Evolutionary conservation across 2,113 vertebrate species (phyloP), one percentile per base, ranked within the genome.

Genomic region (Gopherus evgoodei): DNA sequence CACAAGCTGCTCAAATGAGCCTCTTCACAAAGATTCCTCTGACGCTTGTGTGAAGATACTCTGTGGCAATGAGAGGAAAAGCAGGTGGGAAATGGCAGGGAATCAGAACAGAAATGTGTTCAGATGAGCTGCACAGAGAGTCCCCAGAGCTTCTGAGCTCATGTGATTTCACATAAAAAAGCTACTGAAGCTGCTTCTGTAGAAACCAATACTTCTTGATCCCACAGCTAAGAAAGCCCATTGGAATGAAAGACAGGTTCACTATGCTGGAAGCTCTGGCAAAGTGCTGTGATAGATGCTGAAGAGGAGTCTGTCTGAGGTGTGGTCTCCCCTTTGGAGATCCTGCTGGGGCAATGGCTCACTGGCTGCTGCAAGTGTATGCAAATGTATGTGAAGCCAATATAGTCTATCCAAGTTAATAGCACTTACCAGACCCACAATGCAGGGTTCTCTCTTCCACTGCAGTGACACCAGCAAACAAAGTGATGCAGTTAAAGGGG

Each of bases 1-100:
- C 76, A 84, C 78, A 93, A 92, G 84, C 59, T 95, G 94, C 87
- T 96, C 75, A 82, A 56, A 88, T 0, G 5, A 94, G 75, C 35
- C 53, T 95, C 88, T 96, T 92, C 93, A 91, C 53, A 89, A 93
- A 93, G 84, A 90, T 72, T 95, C 78, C 90, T 94, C 38, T 27
- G 85, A 83, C 0, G 0, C 44, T 96, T 83, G 92, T 4, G 84
- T 90, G 86, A 89, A 47, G 0, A 0, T 35, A 52, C 87, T 91
- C 88, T 69, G 86, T 27, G 75, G 12, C 83, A 95, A 83, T 84
- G 62, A 75, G 53, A 80, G 94, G 93, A 97, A 91, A 88, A 91
- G 87, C 38, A 94, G 91, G 90, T 86, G 88, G 81, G 85, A 90
- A 93, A 82, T 14, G 8, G 54, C 56, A 92, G 93, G 78, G 87